These are phyloP conservation scores for Drosophila teissieri DNA, from an alignment of 1,140 invertebrate genomes.

Conservation along the genomic window DNA sequence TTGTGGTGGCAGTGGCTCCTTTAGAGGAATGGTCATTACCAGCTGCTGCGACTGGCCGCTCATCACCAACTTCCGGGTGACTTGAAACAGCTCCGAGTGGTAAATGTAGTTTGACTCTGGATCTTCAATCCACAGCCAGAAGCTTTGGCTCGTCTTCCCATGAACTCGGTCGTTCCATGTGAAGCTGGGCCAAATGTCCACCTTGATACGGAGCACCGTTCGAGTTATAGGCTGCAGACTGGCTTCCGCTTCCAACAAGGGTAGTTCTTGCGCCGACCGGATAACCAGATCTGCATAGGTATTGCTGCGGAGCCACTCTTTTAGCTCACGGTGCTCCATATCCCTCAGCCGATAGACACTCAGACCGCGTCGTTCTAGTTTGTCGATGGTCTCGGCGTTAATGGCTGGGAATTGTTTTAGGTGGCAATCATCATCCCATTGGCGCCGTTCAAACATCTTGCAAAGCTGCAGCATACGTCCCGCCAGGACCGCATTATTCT, in stretches of 20 bases:
- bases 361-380: constrained; percentile 92
- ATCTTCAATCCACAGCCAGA: constrained; percentile 99
- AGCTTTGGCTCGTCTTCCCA: constrained; percentile 94
- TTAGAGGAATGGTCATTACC: constrained; percentile 97
- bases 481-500: constrained; percentile 95
- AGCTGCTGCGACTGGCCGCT: constrained; percentile 91
- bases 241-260: constrained; percentile 92
- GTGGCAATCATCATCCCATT: constrained; percentile 95
- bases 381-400: constrained; percentile 91
- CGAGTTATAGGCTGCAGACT: constrained; percentile 97
- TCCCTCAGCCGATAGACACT: constrained; percentile 92
- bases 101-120: constrained; percentile 97
- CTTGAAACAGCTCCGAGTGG: constrained; percentile 95
- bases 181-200: constrained; percentile 94
- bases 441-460: constrained; percentile 95
- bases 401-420: constrained; percentile 94
- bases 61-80: constrained; percentile 94
- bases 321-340: constrained; percentile 94
- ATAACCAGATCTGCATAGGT: constrained; percentile 92
- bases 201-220: constrained; percentile 94
- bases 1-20: constrained; percentile 95
- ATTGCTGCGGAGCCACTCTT: constrained; percentile 91
- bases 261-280: constrained; percentile 94
- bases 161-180: constrained; percentile 96
- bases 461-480: constrained; percentile 91